Base-by-base conservation (phyloP, 2,888 invertebrate species). In the Cephus runcator region DNA sequence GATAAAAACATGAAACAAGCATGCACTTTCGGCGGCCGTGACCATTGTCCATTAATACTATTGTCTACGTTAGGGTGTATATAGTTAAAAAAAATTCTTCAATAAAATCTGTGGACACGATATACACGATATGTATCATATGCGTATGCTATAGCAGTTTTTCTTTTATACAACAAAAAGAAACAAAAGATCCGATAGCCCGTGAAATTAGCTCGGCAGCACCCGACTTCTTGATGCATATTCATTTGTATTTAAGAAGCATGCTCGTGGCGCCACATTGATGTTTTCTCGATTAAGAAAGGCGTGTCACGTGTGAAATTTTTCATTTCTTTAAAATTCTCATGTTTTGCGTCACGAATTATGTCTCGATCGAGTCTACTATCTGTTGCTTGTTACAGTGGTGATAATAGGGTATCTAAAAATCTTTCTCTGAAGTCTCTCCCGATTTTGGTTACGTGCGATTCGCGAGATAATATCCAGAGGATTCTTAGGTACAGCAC, bases 21-120 rank as follows among this genome's bases (percentile, higher is more conserved):
- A 82, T 85, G 81, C 80, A 87, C 86, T 88, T 89, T 86, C 85
- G 86, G 81, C 87, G 87, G 86, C 85, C 86, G 84, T 82, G 82
- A 87, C 85, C 83, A 88, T 87, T 88, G 87, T 89, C 87, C 87
- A 88, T 87, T 86, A 87, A 86, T 86, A 87, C 83, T 85, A 86
- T 82, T 87, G 86, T 87, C 84, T 85, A 87, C 82, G 82, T 81
- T 88, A 89, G 87, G 88, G 84, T 90, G 89, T 90, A 90, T 85
- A 90, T 89, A 90, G 86, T 82, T 86, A 85, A 80, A 81, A 80
- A 78, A 79, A 78, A 80, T 12, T 76, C 76, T 77, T 81, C 79
- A 84, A 86, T 84, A 86, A 86, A 83, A 74, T 81, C 80, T 81
- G 85, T 84, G 82, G 82, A 84, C 75, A 81, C 76, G 80, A 82